Percentiles rank a stretch among this genome's conserved stretches.
Evolutionary conservation across 1,140 invertebrate genomes (phyloP).

Genomic region (Drosophila biarmipes): DNA sequence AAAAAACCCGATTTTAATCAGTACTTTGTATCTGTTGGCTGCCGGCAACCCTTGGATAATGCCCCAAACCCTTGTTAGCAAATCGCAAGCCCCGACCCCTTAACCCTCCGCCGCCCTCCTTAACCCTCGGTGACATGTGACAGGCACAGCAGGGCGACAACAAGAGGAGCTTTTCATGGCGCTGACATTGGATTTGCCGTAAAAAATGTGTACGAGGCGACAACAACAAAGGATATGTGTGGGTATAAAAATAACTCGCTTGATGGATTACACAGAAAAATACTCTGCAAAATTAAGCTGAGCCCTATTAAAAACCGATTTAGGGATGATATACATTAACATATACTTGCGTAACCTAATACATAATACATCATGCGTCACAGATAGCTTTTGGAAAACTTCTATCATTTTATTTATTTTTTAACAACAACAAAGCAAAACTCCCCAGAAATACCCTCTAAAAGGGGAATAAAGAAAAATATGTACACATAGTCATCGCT

Average conservation of each 20-base stretch:
- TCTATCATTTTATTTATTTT: too few species aligned
- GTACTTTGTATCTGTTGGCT: slow-evolving; percentile 78
- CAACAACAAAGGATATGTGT: slow-evolving; percentile 29
- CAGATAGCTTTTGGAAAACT: neutral
- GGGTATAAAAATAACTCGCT: neutral
- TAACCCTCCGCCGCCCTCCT: neutral
- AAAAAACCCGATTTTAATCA: slow-evolving; percentile 73
- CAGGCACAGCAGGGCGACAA: slow-evolving; percentile 48
- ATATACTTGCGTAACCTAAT: neutral
- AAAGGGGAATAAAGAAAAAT: slow-evolving; percentile 23
- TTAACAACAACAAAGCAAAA: too few species aligned
- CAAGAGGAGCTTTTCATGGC: slow-evolving; percentile 68
- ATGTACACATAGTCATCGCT: slow-evolving; percentile 62
- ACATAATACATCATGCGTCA: neutral
- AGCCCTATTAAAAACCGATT: neutral
- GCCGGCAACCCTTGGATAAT: slow-evolving; percentile 42
- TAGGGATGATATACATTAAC: neutral
- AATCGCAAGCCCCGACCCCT: slow-evolving; percentile 3
- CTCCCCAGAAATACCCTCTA: slow-evolving; percentile 25
- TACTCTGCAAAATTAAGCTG: slow-evolving; percentile 11
- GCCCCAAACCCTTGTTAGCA: slow-evolving; percentile 23
- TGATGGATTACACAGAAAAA: slow-evolving; percentile 18
- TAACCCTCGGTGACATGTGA: slow-evolving; percentile 36
- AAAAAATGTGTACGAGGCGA: slow-evolving; percentile 54
- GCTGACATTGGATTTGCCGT: slow-evolving; percentile 79